Evolutionary conservation across 2,888 invertebrate genomes (phyloP).

Genomic region (Clivina fossor): DNA sequence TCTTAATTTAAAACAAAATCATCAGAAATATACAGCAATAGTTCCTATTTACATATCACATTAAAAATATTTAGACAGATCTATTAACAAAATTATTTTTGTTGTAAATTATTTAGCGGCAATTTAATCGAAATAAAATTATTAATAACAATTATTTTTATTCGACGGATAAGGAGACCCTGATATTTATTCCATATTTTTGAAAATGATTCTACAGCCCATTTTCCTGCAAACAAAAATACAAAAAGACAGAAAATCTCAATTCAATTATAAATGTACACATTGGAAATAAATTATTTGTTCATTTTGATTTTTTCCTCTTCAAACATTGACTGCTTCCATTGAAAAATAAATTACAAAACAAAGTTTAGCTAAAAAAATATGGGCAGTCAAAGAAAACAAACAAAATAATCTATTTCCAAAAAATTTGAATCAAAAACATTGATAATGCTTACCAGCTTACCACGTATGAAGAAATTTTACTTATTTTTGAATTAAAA

Average conservation of each 20-base stretch:
- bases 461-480: constrained; percentile 7
- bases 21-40: too few species aligned
- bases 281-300: constrained; percentile 37
- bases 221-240: constrained; percentile 25
- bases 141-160: too few species aligned
- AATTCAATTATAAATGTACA: constrained; percentile 26
- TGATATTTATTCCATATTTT: too few species aligned
- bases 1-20: too few species aligned
- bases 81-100: too few species aligned
- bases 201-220: neutral
- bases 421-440: neutral
- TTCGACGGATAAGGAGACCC: too few species aligned
- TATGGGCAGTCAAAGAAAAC: too few species aligned
- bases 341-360: neutral
- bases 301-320: constrained; percentile 1
- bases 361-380: too few species aligned
- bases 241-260: constrained; percentile 17
- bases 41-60: too few species aligned
- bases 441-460: constrained; percentile 14
- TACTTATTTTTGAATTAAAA: constrained; percentile 7
- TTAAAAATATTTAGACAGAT: too few species aligned
- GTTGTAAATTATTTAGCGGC: too few species aligned
- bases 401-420: constrained; percentile 23
- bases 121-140: too few species aligned
- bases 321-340: constrained; percentile 6